Evolutionary conservation across 2,113 vertebrate genomes (phyloP), one percentile per base, ranked within the genome.

Genomic region (Zonotrichia leucophrys): DNA sequence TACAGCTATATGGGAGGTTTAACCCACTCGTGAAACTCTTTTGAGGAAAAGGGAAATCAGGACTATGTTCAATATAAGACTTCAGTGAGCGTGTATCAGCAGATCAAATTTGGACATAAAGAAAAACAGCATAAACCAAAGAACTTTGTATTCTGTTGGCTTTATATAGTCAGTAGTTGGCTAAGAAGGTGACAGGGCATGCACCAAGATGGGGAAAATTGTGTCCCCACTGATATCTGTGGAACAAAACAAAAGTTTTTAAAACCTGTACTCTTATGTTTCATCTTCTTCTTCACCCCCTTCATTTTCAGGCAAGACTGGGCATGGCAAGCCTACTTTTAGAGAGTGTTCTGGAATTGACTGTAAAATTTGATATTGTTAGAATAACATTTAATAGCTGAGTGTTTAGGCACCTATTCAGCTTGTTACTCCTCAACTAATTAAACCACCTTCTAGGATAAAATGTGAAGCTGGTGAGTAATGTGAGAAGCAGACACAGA

Each of bases 401-500:
- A 67, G 15, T 25, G 4, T 49, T 78, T 53, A 87, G 16, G 13
- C 4, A 9, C 39, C 31, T 89, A 37, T 63, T 84, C 44, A 74
- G 5, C 20, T 72, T 17, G 15, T 87, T 70, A 77, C 47, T 78
- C 21, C 53, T 44, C 24, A 73, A 16, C 28, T 87, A 52, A 56
- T 78, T 89, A 68, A 75, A 2, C 2, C 12, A 4, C 10, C 33
- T 85, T 83, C 67, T 69, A 88, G 33, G 50, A 80, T 16, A 69
- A 75, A 21, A 44, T 37, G 7, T 3, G 53, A 58, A 75, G 10
- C 8, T 76, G 17, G 20, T 14, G 6, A 77, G 5, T 28, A 94
- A 84, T 83, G 22, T 79, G 31, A 89, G 67, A 58, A 87, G 46
- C 22, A 83, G 87, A 84, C 28, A 87, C 16, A 87, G 31, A 84